Conservation (phyloP, 1,140 invertebrate genomes). For the Rhopalosiphum padi region DNA sequence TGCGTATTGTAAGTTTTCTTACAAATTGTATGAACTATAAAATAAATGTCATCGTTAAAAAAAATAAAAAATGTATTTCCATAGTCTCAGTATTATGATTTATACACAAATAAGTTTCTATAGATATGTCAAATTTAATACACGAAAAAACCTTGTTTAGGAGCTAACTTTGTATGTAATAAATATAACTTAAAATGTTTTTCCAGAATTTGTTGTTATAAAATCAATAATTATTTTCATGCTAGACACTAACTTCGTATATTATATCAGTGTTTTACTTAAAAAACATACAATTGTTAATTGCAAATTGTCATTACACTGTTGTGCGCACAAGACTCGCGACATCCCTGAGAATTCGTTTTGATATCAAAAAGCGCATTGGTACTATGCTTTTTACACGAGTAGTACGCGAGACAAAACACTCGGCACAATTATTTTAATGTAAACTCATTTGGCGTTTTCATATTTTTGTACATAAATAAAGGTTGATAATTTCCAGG, state of each 20-base stretch:
- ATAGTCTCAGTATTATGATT: neutral
- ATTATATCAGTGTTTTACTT: neutral
- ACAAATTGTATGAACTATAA: neutral
- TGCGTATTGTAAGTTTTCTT: neutral
- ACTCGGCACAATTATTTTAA: neutral
- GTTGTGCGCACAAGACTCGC: neutral
- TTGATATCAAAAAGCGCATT: neutral
- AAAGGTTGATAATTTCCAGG: neutral
- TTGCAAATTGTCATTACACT: neutral
- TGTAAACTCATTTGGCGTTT: neutral
- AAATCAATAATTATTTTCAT: neutral
- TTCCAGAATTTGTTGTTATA: neutral
- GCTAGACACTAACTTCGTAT: neutral
- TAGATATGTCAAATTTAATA: neutral
- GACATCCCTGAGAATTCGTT: neutral
- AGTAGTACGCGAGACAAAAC: neutral
- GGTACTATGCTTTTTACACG: neutral
- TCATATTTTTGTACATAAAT: neutral
- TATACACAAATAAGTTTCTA: neutral
- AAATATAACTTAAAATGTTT: neutral
- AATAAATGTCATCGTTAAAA: neutral
- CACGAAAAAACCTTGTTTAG: neutral
- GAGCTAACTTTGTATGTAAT: neutral
- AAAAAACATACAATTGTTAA: neutral
- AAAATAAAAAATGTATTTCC: neutral